These are phyloP conservation scores for Nymphalis c-album DNA, from an alignment of 2,888 invertebrate species.

Conservation along the genomic window DNA sequence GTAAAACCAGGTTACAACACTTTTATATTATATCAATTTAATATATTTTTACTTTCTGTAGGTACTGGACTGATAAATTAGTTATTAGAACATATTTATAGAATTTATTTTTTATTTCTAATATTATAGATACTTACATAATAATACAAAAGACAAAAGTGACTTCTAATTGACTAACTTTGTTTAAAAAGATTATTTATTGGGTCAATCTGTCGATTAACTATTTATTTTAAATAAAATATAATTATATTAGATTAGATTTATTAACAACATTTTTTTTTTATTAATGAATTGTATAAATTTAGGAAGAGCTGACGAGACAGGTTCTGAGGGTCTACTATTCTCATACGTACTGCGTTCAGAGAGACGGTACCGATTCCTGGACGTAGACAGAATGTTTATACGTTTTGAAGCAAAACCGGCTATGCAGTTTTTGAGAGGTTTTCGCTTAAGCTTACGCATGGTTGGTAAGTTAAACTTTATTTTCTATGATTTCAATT, in stretches of 20 bases:
- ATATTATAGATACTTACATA: too few species aligned
- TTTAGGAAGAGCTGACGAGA: conserved; percentile 59
- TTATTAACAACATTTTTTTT: too few species aligned
- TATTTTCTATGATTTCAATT: neutral
- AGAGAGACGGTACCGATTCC: conserved; percentile 58
- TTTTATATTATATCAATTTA: neutral
- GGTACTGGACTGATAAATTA: too few species aligned
- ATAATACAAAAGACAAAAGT: too few species aligned
- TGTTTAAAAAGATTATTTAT: too few species aligned
- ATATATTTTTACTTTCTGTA: too few species aligned
- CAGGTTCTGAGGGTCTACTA: conserved; percentile 57
- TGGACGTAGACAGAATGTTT: conserved; percentile 62
- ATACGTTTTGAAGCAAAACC: conserved; percentile 57
- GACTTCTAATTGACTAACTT: too few species aligned
- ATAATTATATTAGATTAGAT: too few species aligned
- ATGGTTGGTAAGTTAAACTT: conserved; percentile 59
- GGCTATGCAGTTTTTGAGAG: conserved; percentile 48
- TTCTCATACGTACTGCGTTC: conserved; percentile 59
- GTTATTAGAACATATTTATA: too few species aligned
- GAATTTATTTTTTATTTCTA: too few species aligned
- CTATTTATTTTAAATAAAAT: too few species aligned
- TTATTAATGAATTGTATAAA: neutral
- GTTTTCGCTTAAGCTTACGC: conserved; percentile 60
- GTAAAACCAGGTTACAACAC: conserved; percentile 63
- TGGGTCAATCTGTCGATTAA: too few species aligned